A percentile compares a stretch with the other conserved stretches of the same genome.
phyloP scores from a whole-genome alignment of 1,140 invertebrate species.

The Harpegnathos saltator region DNA sequence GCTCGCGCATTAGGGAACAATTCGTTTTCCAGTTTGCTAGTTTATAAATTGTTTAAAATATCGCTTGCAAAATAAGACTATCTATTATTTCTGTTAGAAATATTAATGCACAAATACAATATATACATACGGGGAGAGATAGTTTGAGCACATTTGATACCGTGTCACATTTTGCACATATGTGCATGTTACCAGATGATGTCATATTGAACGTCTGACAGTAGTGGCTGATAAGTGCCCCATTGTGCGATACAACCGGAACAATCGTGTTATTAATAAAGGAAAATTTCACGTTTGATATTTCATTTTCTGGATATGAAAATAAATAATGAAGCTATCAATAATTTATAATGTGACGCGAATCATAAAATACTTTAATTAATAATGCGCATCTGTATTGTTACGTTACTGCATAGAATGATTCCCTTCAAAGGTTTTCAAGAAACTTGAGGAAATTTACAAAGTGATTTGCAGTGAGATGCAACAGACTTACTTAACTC shows the following conservation, averaged over 20 bases:
- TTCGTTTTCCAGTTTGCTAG: no score
- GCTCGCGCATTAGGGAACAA: no score
- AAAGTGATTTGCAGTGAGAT: no score
- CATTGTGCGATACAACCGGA: neutral
- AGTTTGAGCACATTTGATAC: neutral
- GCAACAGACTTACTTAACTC: no score
- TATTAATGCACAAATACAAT: neutral
- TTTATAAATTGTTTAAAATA: no score
- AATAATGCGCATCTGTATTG: no score
- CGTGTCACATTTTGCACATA: neutral
- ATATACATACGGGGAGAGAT: no score
- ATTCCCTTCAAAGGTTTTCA: no score
- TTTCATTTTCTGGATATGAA: neutral
- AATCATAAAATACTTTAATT: no score
- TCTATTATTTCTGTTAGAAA: neutral
- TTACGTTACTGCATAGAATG: no score
- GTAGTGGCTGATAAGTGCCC: neutral
- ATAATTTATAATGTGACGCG: neutral
- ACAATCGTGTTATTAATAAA: neutral
- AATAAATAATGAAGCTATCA: neutral
- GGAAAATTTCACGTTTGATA: neutral
- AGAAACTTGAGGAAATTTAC: no score
- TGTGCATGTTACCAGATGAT: neutral
- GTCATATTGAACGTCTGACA: neutral
- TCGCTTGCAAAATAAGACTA: neutral